A percentile compares a stretch with the other conserved stretches of the same genome.
phyloP scores from a whole-genome alignment of 1,140 invertebrate genomes.

The Solen grandis region DNA sequence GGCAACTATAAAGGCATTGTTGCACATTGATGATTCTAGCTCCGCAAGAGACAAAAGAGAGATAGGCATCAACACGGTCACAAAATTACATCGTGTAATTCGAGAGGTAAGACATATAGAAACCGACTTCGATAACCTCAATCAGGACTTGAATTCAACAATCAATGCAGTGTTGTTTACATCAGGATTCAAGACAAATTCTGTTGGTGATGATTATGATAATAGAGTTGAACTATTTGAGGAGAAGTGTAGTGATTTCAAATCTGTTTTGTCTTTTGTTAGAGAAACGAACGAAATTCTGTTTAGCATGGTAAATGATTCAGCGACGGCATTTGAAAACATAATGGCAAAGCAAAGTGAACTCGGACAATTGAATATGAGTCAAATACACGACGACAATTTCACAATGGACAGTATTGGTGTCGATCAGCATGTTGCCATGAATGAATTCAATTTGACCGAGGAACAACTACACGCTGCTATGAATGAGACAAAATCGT shows the following conservation, averaged over 20 bases:
- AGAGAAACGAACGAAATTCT: constrained; percentile 14
- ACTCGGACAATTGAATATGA: constrained; percentile 1
- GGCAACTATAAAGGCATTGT: constrained; percentile 13
- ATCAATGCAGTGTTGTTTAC: constrained; percentile 12
- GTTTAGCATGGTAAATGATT: constrained; percentile 18
- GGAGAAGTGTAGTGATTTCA: constrained; percentile 12
- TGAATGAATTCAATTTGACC: constrained; percentile 24
- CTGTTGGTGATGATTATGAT: not conserved
- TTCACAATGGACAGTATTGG: constrained; percentile 5
- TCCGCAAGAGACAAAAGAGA: constrained; percentile 14
- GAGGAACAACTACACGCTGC: not conserved
- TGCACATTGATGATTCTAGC: not conserved
- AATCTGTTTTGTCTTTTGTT: not conserved
- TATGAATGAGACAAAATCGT: not conserved
- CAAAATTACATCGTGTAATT: not conserved
- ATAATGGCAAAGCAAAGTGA: not conserved
- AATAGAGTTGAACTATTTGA: constrained; percentile 12
- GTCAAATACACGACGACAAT: constrained; percentile 6
- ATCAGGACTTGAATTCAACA: constrained; percentile 16
- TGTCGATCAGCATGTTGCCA: constrained; percentile 7
- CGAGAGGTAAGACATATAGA: not conserved
- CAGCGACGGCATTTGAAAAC: constrained; percentile 8
- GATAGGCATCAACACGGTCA: not conserved
- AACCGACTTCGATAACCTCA: constrained; percentile 6
- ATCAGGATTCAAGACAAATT: constrained; percentile 23